phyloP scores from a whole-genome alignment of 1,140 invertebrate species.

The Drosophila teissieri region DNA sequence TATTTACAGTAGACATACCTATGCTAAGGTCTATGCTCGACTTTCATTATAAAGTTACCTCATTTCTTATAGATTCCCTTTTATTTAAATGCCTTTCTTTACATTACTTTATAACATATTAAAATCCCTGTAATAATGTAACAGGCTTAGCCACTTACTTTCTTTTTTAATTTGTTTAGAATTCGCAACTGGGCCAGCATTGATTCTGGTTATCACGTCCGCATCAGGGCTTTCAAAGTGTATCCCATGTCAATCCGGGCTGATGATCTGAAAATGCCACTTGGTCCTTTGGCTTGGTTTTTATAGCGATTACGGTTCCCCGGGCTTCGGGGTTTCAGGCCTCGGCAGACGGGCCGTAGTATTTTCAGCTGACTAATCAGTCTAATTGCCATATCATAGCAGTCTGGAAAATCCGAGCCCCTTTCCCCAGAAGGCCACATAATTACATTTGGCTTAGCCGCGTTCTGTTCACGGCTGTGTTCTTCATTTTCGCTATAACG shows the following conservation, averaged over 20 bases:
- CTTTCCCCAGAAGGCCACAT: slow-evolving; percentile 32
- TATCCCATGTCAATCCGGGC: neutral
- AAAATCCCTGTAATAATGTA: too few species aligned
- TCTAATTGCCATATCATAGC: slow-evolving; percentile 46
- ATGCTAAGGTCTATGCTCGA: too few species aligned
- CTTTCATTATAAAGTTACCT: too few species aligned
- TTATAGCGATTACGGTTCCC: slow-evolving; percentile 12
- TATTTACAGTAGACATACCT: too few species aligned
- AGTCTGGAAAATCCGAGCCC: slow-evolving; percentile 1
- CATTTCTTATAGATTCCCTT: too few species aligned
- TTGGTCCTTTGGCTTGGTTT: neutral
- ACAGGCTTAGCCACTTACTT: too few species aligned
- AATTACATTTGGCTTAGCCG: slow-evolving; percentile 51
- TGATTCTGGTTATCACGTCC: neutral
- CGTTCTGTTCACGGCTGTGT: slow-evolving; percentile 31
- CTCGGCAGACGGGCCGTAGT: slow-evolving; percentile 8
- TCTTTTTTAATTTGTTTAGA: too few species aligned
- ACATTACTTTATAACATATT: too few species aligned
- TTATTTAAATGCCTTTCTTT: too few species aligned
- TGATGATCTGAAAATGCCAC: slow-evolving; percentile 13
- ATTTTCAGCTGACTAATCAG: slow-evolving; percentile 42
- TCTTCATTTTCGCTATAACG: slow-evolving; percentile 45
- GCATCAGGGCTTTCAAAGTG: neutral
- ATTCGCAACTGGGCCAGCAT: neutral
- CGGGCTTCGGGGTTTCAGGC: slow-evolving; percentile 8